Base-by-base conservation (phyloP, 1,140 invertebrate genomes). In the Drosophila biarmipes region DNA sequence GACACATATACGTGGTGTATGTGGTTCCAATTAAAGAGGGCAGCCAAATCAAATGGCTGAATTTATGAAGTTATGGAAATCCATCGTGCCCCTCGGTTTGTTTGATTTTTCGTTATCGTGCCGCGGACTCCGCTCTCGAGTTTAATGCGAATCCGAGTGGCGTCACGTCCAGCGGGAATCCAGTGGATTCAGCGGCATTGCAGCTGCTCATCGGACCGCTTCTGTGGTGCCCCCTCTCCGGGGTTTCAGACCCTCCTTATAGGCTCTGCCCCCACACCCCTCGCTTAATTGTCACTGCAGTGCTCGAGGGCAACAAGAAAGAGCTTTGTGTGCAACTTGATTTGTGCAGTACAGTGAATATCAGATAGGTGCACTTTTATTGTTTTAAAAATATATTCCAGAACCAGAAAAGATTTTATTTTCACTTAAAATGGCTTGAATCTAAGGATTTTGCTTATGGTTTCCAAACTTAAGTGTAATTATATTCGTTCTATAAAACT, bases 31-130 rank as follows among this genome's bases (percentile, higher is more conserved):
- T 85, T 77, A 85, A 75, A 73, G 45, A 49, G 29, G 29, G 8
- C 29, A 31, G 57, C 73, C 31, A 77, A 69, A 73, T 29, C 35
- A 64, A 77, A 62, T 49, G 54, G 48, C 14, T 54, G 66, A 64
- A 78, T 81, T 78, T 72, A 87, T 87, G 82, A 72, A 67, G 78
- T 81, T 68, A 75, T 86, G 82, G 74, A 78, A 78, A 87, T 81
- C 57, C 61, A 58, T 80, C 40, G 63, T 31, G 38, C 6, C 38
- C 34, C 19, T 29, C 51, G 40, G 62, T 77, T 81, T 86, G 59
- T 85, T 86, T 86, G 81, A 78, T 71, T 74, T 86, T 74, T 80
- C 48, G 54, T 80, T 73, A 73, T 85, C 80, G 48, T n/a, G 45
- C 40, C 12, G 15, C 38, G 38, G 42, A 48, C n/a, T 45, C 6